Conservation (phyloP, 2,113 vertebrate species). For the Mus spicilegus region DNA sequence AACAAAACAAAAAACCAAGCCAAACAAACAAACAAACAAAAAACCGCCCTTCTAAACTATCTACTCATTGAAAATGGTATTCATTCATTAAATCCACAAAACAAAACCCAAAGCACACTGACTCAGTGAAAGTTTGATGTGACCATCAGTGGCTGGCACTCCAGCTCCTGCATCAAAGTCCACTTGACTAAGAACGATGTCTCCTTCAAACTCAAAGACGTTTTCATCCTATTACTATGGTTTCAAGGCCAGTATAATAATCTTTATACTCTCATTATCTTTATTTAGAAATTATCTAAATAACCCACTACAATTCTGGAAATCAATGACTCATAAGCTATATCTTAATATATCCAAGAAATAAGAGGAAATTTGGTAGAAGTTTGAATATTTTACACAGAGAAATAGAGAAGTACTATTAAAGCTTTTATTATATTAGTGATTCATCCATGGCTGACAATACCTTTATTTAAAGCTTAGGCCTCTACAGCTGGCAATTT, state of each 20-base stretch:
- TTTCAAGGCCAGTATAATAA: background rate
- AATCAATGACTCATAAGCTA: conserved; percentile 45
- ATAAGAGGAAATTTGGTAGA: conserved; percentile 9
- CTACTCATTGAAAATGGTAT: background rate
- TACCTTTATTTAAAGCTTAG: conserved; percentile 6
- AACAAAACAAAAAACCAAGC: too few species aligned
- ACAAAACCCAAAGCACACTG: background rate
- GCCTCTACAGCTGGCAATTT: background rate
- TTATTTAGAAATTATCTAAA: conserved; percentile 33
- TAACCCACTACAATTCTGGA: conserved; percentile 58
- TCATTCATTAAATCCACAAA: background rate
- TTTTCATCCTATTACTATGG: too few species aligned
- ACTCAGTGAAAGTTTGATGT: background rate
- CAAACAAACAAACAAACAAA: too few species aligned
- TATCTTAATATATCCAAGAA: conserved; percentile 68
- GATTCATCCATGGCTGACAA: conserved; percentile 24
- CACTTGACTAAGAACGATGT: background rate
- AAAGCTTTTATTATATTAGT: conserved; percentile 15
- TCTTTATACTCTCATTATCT: background rate
- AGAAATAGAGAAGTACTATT: conserved; percentile 30
- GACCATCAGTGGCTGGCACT: background rate
- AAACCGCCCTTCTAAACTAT: too few species aligned
- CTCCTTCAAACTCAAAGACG: background rate
- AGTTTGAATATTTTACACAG: conserved; percentile 12
- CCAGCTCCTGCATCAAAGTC: too few species aligned